Evolutionary conservation across 2,797 vertebrate genomes (phyloP).

Genomic region (Schizopygopsis pylzovi): DNA sequence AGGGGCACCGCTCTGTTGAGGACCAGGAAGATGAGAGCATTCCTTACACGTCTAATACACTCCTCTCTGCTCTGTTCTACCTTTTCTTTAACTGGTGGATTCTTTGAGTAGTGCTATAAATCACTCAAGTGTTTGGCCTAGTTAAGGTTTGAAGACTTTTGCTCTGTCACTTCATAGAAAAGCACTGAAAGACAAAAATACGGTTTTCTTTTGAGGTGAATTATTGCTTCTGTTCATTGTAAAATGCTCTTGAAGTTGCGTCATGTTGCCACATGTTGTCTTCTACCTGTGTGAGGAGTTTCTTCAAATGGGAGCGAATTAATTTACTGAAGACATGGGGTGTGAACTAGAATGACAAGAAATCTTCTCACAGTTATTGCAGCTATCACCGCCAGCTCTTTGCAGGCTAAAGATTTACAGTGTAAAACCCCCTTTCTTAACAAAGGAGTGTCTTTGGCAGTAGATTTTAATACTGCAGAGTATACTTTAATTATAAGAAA

Average conservation of each 20-base stretch:
- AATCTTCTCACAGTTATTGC: slow-evolving; percentile 25
- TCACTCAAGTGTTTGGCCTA: slow-evolving; percentile 30
- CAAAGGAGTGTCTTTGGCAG: slow-evolving; percentile 41
- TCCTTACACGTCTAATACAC: slow-evolving; percentile 51
- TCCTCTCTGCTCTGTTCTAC: slow-evolving; percentile 23
- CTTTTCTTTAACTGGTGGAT: slow-evolving; percentile 32
- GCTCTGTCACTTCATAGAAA: slow-evolving; percentile 35
- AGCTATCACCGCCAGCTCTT: slow-evolving; percentile 40
- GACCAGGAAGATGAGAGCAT: slow-evolving; percentile 53
- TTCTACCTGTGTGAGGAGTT: slow-evolving; percentile 29
- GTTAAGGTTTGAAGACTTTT: slow-evolving; percentile 37
- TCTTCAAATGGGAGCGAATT: slow-evolving; percentile 26
- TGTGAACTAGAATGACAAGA: slow-evolving; percentile 44
- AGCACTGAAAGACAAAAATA: slow-evolving; percentile 39
- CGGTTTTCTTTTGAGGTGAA: slow-evolving; percentile 40
- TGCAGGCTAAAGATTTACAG: slow-evolving; percentile 51
- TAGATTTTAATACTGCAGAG: background rate
- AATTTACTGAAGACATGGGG: slow-evolving; percentile 36
- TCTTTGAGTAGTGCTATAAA: slow-evolving; percentile 41
- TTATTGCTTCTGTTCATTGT: slow-evolving; percentile 35
- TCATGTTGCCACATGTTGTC: slow-evolving; percentile 44
- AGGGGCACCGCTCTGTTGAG: slow-evolving; percentile 28
- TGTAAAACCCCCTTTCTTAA: slow-evolving; percentile 26
- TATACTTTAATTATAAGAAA: background rate
- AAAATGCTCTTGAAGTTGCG: slow-evolving; percentile 15